phyloP scores from a whole-genome alignment of 53 echinoderm and acorn worm genomes.

The Paracentrotus lividus region DNA sequence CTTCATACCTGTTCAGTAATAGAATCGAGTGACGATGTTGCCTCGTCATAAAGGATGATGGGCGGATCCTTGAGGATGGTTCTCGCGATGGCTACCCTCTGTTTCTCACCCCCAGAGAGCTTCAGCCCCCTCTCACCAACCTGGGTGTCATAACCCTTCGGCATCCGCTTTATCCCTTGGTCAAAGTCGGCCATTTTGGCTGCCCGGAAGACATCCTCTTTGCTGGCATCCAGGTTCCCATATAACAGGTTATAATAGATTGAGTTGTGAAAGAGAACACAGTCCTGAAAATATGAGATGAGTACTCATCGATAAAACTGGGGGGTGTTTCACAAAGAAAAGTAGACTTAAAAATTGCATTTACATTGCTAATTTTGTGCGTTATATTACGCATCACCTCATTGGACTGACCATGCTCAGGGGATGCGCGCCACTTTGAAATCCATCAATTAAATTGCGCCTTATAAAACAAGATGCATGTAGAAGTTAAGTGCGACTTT shows the following conservation, averaged over 20 bases:
- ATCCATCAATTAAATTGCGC: too few relatives aligned
- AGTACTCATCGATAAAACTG: background rate
- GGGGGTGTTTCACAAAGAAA: too few relatives aligned
- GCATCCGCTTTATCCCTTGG: conserved; percentile 83
- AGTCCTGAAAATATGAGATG: conserved; percentile 79
- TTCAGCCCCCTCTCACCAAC: conserved; percentile 97
- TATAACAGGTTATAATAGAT: conserved; percentile 97
- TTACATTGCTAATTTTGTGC: too few relatives aligned
- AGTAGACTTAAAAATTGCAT: too few relatives aligned
- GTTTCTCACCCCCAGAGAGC: conserved; percentile 98
- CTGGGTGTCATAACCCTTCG: conserved; percentile 92
- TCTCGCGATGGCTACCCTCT: conserved; percentile 97
- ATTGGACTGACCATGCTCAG: too few relatives aligned
- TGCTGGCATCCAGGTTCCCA: conserved; percentile 86
- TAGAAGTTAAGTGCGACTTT: too few relatives aligned
- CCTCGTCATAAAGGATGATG: conserved; percentile 97
- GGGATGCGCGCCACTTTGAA: too few relatives aligned
- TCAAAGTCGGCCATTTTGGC: conserved; percentile 97
- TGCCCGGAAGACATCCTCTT: conserved; percentile 89
- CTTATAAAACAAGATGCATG: too few relatives aligned
- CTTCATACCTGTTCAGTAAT: conserved; percentile 98
- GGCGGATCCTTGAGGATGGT: conserved; percentile 96
- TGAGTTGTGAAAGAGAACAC: conserved; percentile 97
- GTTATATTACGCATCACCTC: too few relatives aligned
- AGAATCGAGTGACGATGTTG: conserved; percentile 96